These are phyloP conservation scores for Rattus norvegicus DNA, from an alignment of 2,113 vertebrate species.

Conservation along the genomic window DNA sequence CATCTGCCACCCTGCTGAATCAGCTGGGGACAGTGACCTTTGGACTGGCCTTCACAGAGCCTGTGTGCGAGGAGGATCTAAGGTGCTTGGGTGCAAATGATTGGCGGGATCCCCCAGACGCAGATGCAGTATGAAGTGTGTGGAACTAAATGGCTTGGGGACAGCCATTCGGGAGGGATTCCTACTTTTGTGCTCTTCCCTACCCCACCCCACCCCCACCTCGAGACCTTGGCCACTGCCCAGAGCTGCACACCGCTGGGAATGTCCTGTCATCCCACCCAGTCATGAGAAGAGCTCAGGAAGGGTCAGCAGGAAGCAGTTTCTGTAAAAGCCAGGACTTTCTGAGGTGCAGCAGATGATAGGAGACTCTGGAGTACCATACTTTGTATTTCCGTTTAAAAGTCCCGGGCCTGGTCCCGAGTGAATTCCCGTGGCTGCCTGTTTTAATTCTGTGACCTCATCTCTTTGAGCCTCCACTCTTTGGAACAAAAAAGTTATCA, in stretches of 20 bases:
- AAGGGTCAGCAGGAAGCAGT: background rate
- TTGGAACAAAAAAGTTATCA: background rate
- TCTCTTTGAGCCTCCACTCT: background rate
- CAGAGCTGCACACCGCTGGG: background rate
- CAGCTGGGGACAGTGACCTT: constrained; percentile 62
- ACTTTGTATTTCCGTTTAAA: background rate
- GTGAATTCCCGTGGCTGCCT: background rate
- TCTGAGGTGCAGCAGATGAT: background rate
- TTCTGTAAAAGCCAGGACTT: background rate
- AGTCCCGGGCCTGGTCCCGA: background rate
- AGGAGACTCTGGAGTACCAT: background rate
- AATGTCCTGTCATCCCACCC: background rate
- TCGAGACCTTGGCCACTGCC: background rate
- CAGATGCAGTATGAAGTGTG: background rate
- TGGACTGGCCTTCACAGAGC: background rate
- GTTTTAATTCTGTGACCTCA: background rate
- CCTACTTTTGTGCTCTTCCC: background rate
- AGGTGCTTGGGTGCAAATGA: background rate
- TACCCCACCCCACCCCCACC: background rate
- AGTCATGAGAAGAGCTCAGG: background rate
- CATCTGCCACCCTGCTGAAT: constrained; percentile 56
- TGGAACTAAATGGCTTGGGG: background rate
- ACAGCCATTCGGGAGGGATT: background rate
- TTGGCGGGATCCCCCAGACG: background rate
- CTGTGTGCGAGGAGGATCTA: background rate